Evolutionary conservation across 2,113 vertebrate genomes (phyloP).

Genomic region (human (Homo sapiens)): GRCh38 chr2:152488001-152488500

Average conservation of each 20-base stretch:
- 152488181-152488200: constrained; percentile 53
- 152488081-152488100: constrained; percentile 30
- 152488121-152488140: constrained; percentile 43
- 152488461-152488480: not conserved
- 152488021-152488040: too few relatives aligned
- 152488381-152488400: not conserved
- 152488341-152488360: not conserved
- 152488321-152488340: not conserved
- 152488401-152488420: not conserved
- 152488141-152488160: not conserved
- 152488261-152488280: not conserved
- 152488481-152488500: not conserved
- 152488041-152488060: too few relatives aligned
- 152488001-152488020: too few relatives aligned
- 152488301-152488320: constrained; percentile 14
- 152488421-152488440: not conserved
- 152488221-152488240: not conserved
- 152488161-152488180: not conserved
- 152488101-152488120: constrained; percentile 11
- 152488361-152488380: not conserved
- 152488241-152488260: not conserved
- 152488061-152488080: not conserved
- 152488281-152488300: constrained; percentile 20
- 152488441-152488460: not conserved
- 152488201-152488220: constrained; percentile 37